These are phyloP conservation scores for Elegia similella DNA, from an alignment of 2,888 invertebrate genomes.

Conservation along the genomic window DNA sequence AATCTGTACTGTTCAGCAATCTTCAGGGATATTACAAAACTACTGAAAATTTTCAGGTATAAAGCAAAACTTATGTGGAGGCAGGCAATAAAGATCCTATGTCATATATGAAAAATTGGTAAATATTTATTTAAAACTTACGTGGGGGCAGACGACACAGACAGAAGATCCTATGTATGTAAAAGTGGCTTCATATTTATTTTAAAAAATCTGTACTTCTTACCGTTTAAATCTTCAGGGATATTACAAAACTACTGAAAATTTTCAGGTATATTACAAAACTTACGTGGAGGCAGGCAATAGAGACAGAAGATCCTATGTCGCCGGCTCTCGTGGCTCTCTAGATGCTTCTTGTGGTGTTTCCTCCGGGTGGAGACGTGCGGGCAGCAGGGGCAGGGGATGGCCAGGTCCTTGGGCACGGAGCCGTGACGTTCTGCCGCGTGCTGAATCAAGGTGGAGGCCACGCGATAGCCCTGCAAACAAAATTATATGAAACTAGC, in stretches of 20 bases:
- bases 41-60: not conserved
- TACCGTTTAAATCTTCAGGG: no score
- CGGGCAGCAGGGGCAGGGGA: constrained; percentile 71
- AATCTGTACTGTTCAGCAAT: no score
- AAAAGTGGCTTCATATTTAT: no score
- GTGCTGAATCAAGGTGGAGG: constrained; percentile 61
- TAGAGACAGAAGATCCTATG: constrained; percentile 68
- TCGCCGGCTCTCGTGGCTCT: constrained; percentile 50
- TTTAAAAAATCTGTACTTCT: no score
- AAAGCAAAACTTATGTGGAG: not conserved
- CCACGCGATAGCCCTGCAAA: constrained; percentile 67
- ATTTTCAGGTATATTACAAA: no score
- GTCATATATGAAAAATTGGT: not conserved
- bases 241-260: no score
- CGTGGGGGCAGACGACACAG: no score
- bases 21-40: not conserved
- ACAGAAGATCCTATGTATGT: no score
- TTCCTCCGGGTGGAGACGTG: constrained; percentile 67
- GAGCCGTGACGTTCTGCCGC: constrained; percentile 60
- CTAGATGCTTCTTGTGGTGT: constrained; percentile 68
- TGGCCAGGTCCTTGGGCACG: constrained; percentile 51
- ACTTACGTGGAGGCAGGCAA: constrained; percentile 62
- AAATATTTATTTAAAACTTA: constrained; percentile 37
- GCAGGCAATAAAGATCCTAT: not conserved
- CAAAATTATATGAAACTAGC: no score